Base-by-base conservation (phyloP, 2,113 vertebrate genomes). In the Camelus bactrianus region DNA sequence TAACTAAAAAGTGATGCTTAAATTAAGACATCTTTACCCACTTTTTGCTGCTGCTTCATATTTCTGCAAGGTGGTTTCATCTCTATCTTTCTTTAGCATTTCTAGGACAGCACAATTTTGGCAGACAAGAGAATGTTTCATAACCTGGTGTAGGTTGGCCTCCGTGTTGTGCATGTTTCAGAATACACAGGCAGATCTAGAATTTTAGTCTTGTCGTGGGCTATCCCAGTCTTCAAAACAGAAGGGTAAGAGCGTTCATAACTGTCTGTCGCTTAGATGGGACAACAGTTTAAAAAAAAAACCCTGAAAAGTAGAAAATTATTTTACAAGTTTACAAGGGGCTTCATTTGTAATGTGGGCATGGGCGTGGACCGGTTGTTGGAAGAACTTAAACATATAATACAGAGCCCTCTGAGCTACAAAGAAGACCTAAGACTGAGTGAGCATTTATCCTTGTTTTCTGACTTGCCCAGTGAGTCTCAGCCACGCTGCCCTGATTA, bases 351-450 rank as follows among this genome's bases (percentile, higher is more conserved):
- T 65, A 52, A 73, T 65, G 15, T 83, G 50, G 58, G n/a, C 17
- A 10, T 8, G 56, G 83, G 26, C 14, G 8, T 10, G 4, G 50
- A 5, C n/a, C 8, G 20, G 28, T 67, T 70, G 35, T 75, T 67
- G 10, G 46, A 69, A 85, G 52, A 58, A 67, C 38, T 46, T 64
- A 79, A 54, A 87, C 65, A 62, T n/a, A 35, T 9, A 42, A 22
- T 10, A 2, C 12, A 22, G 14, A 42, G 46, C 69, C 60, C 58
- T 54, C 0, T 0, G 2, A 73, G 42, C 26, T 77, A 0, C 24
- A 22, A 0, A 1, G 26, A 28, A 76, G 35, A 26, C 7, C 32
- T 9, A 8, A 8, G 60, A 15, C 1, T 5, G 2, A 42, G 16
- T 5, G 3, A 42, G 16, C 8, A 2, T 13, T 46, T 4, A 0